phyloP scores from a whole-genome alignment of 2,888 invertebrate genomes.

The Halictus quadricinctus region DNA sequence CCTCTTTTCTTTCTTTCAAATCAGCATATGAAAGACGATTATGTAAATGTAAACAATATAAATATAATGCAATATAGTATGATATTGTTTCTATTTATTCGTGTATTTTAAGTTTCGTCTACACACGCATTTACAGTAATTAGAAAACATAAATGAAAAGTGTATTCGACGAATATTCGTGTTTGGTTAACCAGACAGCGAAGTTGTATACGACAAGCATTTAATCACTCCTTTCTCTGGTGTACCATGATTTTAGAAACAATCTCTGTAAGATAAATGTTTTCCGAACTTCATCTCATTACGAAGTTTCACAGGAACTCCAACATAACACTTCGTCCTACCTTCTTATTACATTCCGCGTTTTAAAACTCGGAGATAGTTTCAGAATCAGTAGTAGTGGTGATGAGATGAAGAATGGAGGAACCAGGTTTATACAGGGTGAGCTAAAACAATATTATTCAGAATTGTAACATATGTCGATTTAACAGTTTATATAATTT shows the following conservation, averaged over 20 bases:
- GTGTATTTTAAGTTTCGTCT: too few relatives aligned
- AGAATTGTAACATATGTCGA: too few relatives aligned
- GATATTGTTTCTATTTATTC: too few relatives aligned
- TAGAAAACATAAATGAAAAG: too few relatives aligned
- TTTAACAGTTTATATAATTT: too few relatives aligned
- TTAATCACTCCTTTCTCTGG: not conserved
- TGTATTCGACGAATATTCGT: too few relatives aligned
- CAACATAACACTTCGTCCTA: not conserved
- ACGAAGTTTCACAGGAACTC: not conserved
- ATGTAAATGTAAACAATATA: too few relatives aligned
- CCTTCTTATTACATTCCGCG: conserved; percentile 1
- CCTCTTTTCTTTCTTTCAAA: not conserved
- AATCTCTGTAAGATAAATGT: not conserved
- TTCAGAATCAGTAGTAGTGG: not conserved
- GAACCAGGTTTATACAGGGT: not conserved
- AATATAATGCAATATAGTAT: too few relatives aligned
- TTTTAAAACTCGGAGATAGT: not conserved
- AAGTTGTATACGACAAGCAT: too few relatives aligned
- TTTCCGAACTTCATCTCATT: not conserved
- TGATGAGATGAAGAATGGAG: not conserved
- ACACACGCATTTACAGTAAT: too few relatives aligned
- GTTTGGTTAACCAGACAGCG: too few relatives aligned
- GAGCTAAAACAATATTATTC: not conserved
- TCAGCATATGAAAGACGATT: not conserved
- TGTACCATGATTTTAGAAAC: not conserved